Evolutionary conservation across 2,888 invertebrate genomes (phyloP).

Genomic region (Zootermopsis nevadensis): DNA sequence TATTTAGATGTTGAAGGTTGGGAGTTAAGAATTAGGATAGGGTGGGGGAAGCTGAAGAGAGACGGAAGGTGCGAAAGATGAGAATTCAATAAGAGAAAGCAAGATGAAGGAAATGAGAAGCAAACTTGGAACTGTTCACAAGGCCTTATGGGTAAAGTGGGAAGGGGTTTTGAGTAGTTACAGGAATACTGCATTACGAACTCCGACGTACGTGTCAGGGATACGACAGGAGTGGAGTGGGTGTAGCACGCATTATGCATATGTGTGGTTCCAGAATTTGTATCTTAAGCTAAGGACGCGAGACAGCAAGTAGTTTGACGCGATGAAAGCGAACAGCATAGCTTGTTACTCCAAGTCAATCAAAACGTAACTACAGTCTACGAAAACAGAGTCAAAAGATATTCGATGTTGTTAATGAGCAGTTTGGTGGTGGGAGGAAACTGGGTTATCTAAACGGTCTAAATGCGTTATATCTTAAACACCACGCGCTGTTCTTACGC

Average conservation of each 20-base stretch:
- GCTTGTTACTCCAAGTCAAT: slow-evolving; percentile 2
- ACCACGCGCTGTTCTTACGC: no score
- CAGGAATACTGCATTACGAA: slow-evolving; percentile 16
- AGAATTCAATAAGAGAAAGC: slow-evolving; percentile 8
- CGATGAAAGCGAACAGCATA: not conserved
- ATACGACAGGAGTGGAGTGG: not conserved
- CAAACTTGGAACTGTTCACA: not conserved
- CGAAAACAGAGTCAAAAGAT: not conserved
- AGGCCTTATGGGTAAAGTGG: no score
- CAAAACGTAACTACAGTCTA: slow-evolving; percentile 1
- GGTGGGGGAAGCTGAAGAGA: not conserved
- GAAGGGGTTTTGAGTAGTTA: not conserved
- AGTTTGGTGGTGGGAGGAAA: not conserved
- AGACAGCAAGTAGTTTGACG: not conserved
- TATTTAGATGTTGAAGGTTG: not conserved
- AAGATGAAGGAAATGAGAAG: not conserved
- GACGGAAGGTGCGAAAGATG: not conserved
- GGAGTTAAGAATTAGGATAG: not conserved
- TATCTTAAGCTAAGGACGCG: not conserved
- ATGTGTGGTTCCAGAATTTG: not conserved
- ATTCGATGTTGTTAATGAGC: not conserved
- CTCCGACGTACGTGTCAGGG: slow-evolving; percentile 5
- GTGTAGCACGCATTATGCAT: not conserved
- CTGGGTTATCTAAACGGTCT: not conserved
- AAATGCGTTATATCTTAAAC: not conserved